phyloP scores from a whole-genome alignment of 2,888 invertebrate genomes.

The Dynastes grantii region DNA sequence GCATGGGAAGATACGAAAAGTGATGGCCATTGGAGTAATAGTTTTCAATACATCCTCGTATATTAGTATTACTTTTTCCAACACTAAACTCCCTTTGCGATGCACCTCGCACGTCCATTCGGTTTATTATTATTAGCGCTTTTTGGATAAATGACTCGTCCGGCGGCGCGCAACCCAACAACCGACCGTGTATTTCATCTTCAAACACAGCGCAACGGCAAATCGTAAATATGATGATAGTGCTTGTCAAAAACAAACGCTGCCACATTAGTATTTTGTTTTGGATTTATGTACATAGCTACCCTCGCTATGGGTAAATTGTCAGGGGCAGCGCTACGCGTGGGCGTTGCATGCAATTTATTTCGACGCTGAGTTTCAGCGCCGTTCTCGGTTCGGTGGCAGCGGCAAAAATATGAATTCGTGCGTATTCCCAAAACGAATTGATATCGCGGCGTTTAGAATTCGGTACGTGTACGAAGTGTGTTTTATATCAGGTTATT shows the following conservation, averaged over 20 bases:
- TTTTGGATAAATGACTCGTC: neutral
- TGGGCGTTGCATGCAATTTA: constrained; percentile 11
- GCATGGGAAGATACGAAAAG: no score
- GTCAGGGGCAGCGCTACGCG: neutral
- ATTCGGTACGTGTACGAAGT: neutral
- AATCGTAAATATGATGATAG: constrained; percentile 42
- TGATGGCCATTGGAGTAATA: no score
- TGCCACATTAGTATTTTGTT: constrained; percentile 14
- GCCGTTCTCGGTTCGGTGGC: neutral
- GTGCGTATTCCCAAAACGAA: neutral
- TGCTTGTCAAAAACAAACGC: constrained; percentile 45
- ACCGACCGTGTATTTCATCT: constrained; percentile 31
- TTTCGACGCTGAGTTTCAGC: constrained; percentile 11
- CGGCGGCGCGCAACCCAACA: neutral
- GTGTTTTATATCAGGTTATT: constrained; percentile 10
- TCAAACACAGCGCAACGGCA: constrained; percentile 16
- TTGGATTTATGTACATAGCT: constrained; percentile 14
- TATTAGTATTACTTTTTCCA: no score
- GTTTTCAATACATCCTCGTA: no score
- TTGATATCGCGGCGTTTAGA: neutral
- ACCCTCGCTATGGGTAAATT: neutral
- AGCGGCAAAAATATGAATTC: constrained; percentile 8
- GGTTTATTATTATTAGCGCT: constrained; percentile 15
- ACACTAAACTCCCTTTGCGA: neutral
- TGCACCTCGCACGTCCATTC: neutral